Percentiles rank a stretch among this genome's conserved stretches.
These are phyloP conservation scores for Petaurus breviceps DNA, from an alignment of 2,113 vertebrate genomes.

Conservation along the genomic window DNA sequence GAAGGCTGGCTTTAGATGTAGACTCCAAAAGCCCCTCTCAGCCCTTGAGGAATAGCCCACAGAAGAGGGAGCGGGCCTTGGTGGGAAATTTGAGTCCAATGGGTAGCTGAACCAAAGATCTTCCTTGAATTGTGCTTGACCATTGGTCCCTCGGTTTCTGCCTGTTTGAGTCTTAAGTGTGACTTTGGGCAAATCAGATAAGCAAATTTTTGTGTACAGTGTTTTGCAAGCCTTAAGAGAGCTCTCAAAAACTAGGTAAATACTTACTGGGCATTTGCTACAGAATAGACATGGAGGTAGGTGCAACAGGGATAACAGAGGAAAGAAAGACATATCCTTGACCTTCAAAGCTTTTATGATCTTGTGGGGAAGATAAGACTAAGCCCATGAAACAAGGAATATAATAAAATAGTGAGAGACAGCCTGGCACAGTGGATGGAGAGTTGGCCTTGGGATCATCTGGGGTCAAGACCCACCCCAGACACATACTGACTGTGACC, in stretches of 20 bases:
- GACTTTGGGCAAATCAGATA: not conserved
- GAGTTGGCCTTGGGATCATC: not conserved
- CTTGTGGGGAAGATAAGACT: not conserved
- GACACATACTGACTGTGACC: too few relatives aligned
- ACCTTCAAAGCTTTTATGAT: not conserved
- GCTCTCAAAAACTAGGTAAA: not conserved
- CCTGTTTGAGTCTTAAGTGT: not conserved
- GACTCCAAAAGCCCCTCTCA: not conserved
- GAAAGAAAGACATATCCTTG: not conserved
- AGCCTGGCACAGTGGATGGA: not conserved
- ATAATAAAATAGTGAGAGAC: not conserved
- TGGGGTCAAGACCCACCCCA: not conserved
- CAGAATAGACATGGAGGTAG: not conserved
- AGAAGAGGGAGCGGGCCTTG: not conserved
- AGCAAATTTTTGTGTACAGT: not conserved
- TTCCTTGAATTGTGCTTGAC: not conserved
- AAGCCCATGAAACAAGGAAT: not conserved
- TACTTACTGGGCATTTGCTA: not conserved
- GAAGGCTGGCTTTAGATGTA: too few relatives aligned
- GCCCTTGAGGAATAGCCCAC: not conserved
- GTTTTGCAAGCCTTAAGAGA: not conserved
- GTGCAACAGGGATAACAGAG: not conserved
- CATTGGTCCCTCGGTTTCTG: not conserved
- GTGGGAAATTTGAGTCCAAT: not conserved
- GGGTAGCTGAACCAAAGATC: not conserved